phyloP scores from a whole-genome alignment of 2,797 vertebrate genomes.

The Cynopterus sphinx region DNA sequence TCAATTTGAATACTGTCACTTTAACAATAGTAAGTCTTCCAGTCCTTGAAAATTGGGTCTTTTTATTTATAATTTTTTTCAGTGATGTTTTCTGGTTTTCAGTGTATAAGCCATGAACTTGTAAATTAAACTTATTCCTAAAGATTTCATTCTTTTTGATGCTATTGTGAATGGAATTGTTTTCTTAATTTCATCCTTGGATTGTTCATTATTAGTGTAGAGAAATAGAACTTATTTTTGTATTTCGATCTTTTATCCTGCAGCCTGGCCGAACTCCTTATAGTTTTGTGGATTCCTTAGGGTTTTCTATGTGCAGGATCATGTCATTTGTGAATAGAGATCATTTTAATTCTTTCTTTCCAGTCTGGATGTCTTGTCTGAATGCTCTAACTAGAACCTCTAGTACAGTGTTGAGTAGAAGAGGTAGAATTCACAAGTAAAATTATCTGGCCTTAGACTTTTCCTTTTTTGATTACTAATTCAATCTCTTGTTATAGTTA shows the following conservation, averaged over 20 bases:
- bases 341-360: not conserved
- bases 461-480: not conserved
- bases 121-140: not conserved
- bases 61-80: constrained; percentile 19
- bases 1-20: not conserved
- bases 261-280: not conserved
- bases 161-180: not conserved
- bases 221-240: not conserved
- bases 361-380: not conserved
- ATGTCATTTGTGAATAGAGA: not conserved
- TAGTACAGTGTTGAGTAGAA: not conserved
- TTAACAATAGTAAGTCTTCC: not conserved
- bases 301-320: not conserved
- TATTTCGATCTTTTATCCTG: not conserved
- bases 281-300: not conserved
- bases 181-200: not conserved
- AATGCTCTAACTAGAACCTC: not conserved
- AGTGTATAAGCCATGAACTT: not conserved
- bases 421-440: not conserved
- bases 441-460: not conserved
- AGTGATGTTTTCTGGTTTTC: constrained; percentile 24
- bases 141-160: constrained; percentile 3
- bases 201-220: not conserved
- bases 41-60: not conserved
- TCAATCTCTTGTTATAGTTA: not conserved